These are phyloP conservation scores for Aporophyla lueneburgensis DNA, from an alignment of 2,888 invertebrate species.

Conservation along the genomic window DNA sequence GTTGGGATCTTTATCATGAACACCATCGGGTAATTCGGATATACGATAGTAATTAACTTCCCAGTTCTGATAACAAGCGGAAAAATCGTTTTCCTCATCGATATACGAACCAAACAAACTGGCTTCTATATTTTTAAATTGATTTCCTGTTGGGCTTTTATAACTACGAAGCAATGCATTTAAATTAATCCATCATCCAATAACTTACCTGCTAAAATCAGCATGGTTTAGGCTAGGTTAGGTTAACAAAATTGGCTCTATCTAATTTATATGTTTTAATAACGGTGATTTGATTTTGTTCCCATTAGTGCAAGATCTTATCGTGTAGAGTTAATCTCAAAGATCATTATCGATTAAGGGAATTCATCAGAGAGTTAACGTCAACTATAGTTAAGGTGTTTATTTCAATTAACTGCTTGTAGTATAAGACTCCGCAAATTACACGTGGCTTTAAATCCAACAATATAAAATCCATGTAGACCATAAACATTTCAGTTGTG, in stretches of 20 bases:
- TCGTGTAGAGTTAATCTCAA: neutral
- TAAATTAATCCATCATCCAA: neutral
- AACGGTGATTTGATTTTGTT: neutral
- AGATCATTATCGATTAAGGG: neutral
- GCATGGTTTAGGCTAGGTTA: neutral
- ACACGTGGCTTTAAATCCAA: neutral
- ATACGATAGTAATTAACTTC: neutral
- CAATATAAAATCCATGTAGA: neutral
- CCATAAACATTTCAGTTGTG: neutral
- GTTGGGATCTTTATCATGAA: neutral
- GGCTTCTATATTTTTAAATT: slow-evolving; percentile 1
- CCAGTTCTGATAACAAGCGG: slow-evolving; percentile 10
- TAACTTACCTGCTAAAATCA: neutral
- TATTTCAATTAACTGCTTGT: neutral
- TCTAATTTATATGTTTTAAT: neutral
- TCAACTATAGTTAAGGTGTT: neutral
- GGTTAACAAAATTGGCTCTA: neutral
- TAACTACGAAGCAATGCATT: neutral
- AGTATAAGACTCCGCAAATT: neutral
- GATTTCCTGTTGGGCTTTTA: neutral
- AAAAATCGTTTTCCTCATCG: slow-evolving; percentile 16
- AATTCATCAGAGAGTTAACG: neutral
- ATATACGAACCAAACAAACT: neutral
- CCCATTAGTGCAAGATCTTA: neutral
- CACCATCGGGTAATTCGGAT: neutral